A percentile compares a stretch with the other conserved stretches of the same genome.
phyloP scores from a whole-genome alignment of 2,113 vertebrate genomes.

The Glaucomys volans region DNA sequence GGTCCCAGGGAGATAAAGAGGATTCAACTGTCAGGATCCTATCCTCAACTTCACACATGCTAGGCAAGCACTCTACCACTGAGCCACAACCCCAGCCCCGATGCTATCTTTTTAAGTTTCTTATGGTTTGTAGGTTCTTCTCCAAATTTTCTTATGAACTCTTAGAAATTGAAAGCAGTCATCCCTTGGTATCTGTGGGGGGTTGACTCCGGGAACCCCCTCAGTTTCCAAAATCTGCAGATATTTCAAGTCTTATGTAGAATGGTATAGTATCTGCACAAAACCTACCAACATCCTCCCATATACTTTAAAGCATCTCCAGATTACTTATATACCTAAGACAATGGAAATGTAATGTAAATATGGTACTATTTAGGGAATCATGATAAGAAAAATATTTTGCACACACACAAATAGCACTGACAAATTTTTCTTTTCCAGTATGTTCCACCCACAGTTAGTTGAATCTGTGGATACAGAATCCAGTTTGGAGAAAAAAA shows the following conservation, averaged over 20 bases:
- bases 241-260: not conserved
- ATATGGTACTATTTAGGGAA: not conserved
- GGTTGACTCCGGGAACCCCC: not conserved
- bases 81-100: no score
- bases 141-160: constrained; percentile 37
- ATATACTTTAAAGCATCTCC: not conserved
- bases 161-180: not conserved
- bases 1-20: not conserved
- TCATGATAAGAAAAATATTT: not conserved
- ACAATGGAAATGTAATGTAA: not conserved
- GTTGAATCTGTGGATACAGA: not conserved
- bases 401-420: not conserved
- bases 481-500: not conserved
- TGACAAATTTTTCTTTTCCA: not conserved
- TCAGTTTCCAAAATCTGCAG: not conserved
- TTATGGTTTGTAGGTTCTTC: constrained; percentile 53
- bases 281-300: not conserved
- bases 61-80: no score
- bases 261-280: not conserved
- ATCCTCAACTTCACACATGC: no score
- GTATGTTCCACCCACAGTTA: not conserved
- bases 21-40: not conserved
- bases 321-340: not conserved
- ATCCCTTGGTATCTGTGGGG: not conserved
- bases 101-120: constrained; percentile 28